Evolutionary conservation across 2,888 invertebrate genomes (phyloP).

Genomic region (Agrilus mali): DNA sequence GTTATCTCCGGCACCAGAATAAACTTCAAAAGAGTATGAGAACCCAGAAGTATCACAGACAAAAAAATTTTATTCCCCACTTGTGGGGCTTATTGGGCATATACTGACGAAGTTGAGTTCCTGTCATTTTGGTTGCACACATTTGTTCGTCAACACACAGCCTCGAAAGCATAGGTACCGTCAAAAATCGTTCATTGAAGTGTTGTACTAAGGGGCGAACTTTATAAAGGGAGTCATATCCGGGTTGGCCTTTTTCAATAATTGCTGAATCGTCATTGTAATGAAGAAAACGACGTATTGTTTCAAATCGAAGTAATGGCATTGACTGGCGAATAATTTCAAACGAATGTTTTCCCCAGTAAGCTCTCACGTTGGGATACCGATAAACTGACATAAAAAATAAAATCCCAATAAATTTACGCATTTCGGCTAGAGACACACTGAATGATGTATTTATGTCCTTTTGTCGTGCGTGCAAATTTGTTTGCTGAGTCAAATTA

Average conservation of each 20-base stretch:
- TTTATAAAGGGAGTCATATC: conserved; percentile 12
- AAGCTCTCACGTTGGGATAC: background rate
- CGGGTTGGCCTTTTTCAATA: conserved; percentile 11
- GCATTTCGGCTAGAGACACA: background rate
- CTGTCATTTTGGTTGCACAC: conserved; percentile 15
- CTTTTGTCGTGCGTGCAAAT: background rate
- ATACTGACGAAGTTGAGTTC: too few relatives aligned
- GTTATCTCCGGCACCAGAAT: too few relatives aligned
- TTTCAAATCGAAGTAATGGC: background rate
- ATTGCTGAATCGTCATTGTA: conserved; percentile 13
- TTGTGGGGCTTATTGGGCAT: conserved; percentile 20
- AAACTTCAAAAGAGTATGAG: conserved; percentile 14
- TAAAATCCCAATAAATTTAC: background rate
- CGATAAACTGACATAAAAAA: background rate
- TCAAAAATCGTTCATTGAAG: conserved; percentile 13
- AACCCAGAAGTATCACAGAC: conserved; percentile 16
- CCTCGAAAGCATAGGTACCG: conserved; percentile 10
- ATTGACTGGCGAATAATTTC: background rate
- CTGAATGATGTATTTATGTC: background rate
- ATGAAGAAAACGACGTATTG: conserved; percentile 6
- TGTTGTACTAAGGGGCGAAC: conserved; percentile 8
- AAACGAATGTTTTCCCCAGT: conserved; percentile 1
- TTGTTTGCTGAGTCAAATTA: background rate
- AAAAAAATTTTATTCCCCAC: conserved; percentile 14
- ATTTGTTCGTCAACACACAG: conserved; percentile 17